Percentiles rank a stretch among this genome's conserved stretches.
Evolutionary conservation across 1,140 invertebrate species (phyloP).

Genomic region (Nasonia giraulti): DNA sequence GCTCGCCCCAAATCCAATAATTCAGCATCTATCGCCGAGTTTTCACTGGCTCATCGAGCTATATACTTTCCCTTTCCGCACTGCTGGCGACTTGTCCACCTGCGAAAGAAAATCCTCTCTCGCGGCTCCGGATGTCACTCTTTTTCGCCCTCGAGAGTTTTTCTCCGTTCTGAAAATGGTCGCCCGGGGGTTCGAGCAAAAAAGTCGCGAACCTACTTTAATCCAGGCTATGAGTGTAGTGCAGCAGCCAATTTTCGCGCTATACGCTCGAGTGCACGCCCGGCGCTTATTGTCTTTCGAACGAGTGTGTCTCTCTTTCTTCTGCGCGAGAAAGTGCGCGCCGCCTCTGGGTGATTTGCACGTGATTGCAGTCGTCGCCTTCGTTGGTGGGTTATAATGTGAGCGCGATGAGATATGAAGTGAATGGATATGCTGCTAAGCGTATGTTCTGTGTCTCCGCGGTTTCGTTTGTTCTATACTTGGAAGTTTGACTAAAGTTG

Average conservation of each 20-base stretch:
- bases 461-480: background rate
- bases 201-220: conserved; percentile 60
- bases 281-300: conserved; percentile 47
- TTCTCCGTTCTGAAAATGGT: background rate
- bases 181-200: background rate
- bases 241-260: conserved; percentile 63
- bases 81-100: background rate
- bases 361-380: conserved; percentile 17
- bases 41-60: conserved; percentile 1
- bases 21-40: background rate
- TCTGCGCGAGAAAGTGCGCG: conserved; percentile 62
- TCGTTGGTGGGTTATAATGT: background rate
- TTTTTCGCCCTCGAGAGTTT: background rate
- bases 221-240: conserved; percentile 59
- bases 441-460: background rate
- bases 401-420: background rate
- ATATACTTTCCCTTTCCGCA: background rate
- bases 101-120: background rate
- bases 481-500: background rate
- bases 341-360: conserved; percentile 56
- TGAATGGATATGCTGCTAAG: background rate
- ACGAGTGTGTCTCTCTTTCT: background rate
- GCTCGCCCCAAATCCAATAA: background rate
- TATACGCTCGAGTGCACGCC: conserved; percentile 60
- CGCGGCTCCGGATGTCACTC: background rate